These are phyloP conservation scores for Drosophila guanche DNA, from an alignment of 1,140 invertebrate species.

Conservation along the genomic window DNA sequence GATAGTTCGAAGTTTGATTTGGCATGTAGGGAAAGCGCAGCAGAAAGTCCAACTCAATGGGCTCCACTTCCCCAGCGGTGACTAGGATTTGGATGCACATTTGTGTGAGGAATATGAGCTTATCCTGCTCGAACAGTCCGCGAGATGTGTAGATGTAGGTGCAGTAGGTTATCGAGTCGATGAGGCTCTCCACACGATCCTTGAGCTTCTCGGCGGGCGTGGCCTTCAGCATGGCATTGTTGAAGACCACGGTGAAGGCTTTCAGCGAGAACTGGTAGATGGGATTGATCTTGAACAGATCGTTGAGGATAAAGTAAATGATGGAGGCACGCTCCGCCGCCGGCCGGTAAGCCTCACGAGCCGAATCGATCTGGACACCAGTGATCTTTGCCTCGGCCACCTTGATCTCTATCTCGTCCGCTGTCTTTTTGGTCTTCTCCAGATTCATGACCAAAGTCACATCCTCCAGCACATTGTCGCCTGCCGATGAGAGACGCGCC, in stretches of 20 bases:
- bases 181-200: slow-evolving; percentile 90
- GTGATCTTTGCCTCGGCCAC: slow-evolving; percentile 93
- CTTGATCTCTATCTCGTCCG: slow-evolving; percentile 95
- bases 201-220: slow-evolving; percentile 88
- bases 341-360: slow-evolving; percentile 93
- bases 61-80: slow-evolving; percentile 88
- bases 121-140: slow-evolving; percentile 96
- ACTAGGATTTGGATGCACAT: slow-evolving; percentile 91
- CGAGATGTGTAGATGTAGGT: slow-evolving; percentile 95
- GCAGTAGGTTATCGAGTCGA: slow-evolving; percentile 94
- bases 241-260: slow-evolving; percentile 96
- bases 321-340: slow-evolving; percentile 94
- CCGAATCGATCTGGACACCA: slow-evolving; percentile 94
- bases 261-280: slow-evolving; percentile 98
- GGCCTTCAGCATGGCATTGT: slow-evolving; percentile 91
- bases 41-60: slow-evolving; percentile 93
- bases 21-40: slow-evolving; percentile 90
- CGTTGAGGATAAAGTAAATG: slow-evolving; percentile 97
- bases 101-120: slow-evolving; percentile 95
- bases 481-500: slow-evolving; percentile 92
- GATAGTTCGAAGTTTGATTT: slow-evolving; percentile 89
- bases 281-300: slow-evolving; percentile 96
- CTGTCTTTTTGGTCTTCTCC: slow-evolving; percentile 96
- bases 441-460: slow-evolving; percentile 95
- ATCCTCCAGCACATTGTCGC: slow-evolving; percentile 95